phyloP scores from a whole-genome alignment of 2,113 vertebrate genomes.

The Montifringilla adamsi region DNA sequence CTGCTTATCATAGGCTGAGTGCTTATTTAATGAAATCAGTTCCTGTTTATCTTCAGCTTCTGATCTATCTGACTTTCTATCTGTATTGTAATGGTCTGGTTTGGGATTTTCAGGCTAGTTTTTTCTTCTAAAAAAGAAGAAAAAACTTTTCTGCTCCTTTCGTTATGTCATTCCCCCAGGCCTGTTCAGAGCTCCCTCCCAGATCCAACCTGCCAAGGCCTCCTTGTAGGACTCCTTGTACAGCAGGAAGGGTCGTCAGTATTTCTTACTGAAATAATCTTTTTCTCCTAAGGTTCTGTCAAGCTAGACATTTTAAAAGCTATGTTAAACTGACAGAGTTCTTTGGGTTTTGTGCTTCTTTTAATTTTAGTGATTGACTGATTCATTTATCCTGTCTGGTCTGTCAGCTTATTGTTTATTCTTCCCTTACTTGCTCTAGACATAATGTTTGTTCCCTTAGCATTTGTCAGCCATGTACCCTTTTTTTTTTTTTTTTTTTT shows the following conservation, averaged over 20 bases:
- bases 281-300: not conserved
- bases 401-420: constrained; percentile 14
- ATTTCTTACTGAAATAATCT: not conserved
- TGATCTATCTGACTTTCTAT: not conserved
- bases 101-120: not conserved
- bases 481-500: not conserved
- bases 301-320: not conserved
- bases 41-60: constrained; percentile 39
- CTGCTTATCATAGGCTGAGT: not conserved
- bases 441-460: not conserved
- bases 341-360: not conserved
- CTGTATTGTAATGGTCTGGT: not conserved
- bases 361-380: not conserved
- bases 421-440: not conserved
- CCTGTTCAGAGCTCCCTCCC: not conserved
- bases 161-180: not conserved
- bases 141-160: no score
- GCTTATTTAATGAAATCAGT: constrained; percentile 23
- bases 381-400: constrained; percentile 14
- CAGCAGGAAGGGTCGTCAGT: not conserved
- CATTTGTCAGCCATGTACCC: not conserved
- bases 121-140: not conserved
- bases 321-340: not conserved
- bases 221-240: not conserved
- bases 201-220: not conserved